Evolutionary conservation across 2,113 vertebrate genomes (phyloP).

Genomic region (Genyomyrus donnyi): DNA sequence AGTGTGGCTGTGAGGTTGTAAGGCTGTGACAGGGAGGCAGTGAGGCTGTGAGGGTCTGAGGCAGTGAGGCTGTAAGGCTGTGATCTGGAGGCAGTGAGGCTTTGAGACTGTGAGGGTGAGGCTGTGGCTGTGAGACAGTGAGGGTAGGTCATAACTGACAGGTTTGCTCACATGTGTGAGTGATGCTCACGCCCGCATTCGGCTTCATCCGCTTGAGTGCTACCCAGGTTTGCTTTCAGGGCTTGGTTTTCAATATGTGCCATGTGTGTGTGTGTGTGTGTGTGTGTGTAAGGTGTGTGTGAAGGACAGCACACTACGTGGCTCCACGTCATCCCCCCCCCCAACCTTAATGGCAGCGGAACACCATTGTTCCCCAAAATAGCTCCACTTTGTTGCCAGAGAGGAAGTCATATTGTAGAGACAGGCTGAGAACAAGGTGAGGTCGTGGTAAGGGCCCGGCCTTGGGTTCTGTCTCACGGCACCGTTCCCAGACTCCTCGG

Average conservation of each 20-base stretch:
- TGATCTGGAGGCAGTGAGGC: not conserved
- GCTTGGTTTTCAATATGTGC: not conserved
- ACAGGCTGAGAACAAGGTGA: slow-evolving; percentile 73
- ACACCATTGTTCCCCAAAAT: slow-evolving; percentile 91
- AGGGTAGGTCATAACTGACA: not conserved
- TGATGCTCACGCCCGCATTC: not conserved
- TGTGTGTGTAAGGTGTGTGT: not conserved
- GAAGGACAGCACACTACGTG: slow-evolving; percentile 41
- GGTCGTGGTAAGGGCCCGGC: slow-evolving; percentile 71
- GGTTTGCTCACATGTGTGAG: not conserved
- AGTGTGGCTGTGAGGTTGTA: not conserved
- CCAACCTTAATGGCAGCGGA: slow-evolving; percentile 64
- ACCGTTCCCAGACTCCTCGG: slow-evolving; percentile 12
- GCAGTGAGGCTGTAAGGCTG: not conserved
- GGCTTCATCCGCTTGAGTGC: not conserved
- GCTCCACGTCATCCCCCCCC: slow-evolving; percentile 57
- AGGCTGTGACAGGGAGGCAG: not conserved
- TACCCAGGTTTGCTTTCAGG: not conserved
- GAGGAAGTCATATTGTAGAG: slow-evolving; percentile 82
- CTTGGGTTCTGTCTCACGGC: slow-evolving; percentile 54
- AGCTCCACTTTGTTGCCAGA: slow-evolving; percentile 72
- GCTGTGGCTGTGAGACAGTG: not conserved
- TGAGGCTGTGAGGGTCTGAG: not conserved
- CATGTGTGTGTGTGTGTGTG: not conserved
- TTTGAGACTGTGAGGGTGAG: not conserved